A percentile compares a stretch with the other conserved stretches of the same genome.
Evolutionary conservation across 2,797 vertebrate genomes (phyloP).

Genomic region (Epinephelus malabaricus): DNA sequence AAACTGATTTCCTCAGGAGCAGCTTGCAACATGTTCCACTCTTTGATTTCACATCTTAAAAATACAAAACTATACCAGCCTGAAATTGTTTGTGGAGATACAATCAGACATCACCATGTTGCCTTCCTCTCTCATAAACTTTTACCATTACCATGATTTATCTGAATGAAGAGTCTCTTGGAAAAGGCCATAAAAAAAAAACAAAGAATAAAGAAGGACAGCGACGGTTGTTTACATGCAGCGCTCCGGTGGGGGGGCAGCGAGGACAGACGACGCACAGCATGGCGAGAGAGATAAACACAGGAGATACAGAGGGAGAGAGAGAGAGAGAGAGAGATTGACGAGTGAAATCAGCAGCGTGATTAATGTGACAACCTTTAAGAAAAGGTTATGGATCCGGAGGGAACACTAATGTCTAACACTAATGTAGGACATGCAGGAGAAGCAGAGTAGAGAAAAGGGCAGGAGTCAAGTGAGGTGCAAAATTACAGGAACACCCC

Average conservation of each 20-base stretch:
- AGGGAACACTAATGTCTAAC: conserved; percentile 78
- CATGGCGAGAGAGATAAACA: conserved; percentile 60
- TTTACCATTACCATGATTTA: conserved; percentile 51
- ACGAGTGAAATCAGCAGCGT: conserved; percentile 77
- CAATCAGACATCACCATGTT: conserved; percentile 45
- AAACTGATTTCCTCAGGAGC: conserved; percentile 43
- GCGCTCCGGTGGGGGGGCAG: conserved; percentile 44
- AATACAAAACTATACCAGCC: conserved; percentile 32
- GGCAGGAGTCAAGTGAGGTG: conserved; percentile 77
- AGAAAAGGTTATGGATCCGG: conserved; percentile 82
- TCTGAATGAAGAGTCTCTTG: conserved; percentile 26
- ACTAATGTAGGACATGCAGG: conserved; percentile 65
- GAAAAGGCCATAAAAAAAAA: conserved; percentile 37
- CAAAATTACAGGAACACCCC: conserved; percentile 60
- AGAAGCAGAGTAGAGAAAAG: conserved; percentile 69
- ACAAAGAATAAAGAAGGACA: conserved; percentile 9
- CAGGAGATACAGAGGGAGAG: conserved; percentile 32
- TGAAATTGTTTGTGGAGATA: conserved; percentile 50
- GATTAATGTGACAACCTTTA: conserved; percentile 87
- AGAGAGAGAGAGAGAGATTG: conserved; percentile 40
- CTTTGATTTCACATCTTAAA: conserved; percentile 44
- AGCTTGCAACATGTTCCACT: conserved; percentile 28
- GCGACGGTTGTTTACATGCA: conserved; percentile 49
- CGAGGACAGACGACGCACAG: conserved; percentile 37
- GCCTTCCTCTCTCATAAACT: conserved; percentile 51